Evolutionary conservation across 2,888 invertebrate genomes (phyloP), one percentile per base, ranked within the genome.

Genomic region (Rhaphigaster nebulosa): DNA sequence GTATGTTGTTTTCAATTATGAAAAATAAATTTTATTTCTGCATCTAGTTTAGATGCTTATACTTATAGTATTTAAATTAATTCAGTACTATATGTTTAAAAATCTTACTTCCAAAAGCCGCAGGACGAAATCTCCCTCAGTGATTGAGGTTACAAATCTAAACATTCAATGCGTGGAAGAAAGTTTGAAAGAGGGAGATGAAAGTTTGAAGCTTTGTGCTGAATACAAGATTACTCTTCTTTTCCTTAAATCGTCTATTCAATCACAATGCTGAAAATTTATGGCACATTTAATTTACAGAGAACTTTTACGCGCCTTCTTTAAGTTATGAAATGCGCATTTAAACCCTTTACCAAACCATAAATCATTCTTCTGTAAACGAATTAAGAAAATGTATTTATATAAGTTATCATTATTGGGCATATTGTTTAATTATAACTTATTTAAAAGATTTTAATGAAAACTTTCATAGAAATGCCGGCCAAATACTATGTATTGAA

Each of bases 151-250:
- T 65, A 65, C 65, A 65, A 65, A 65, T 65, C 65, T 65, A 65
- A 65, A 65, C 65, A 65, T 65, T 65, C 65, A 65, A 65, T 65
- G 65, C 65, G 29, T 29, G 29, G 29, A 29, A 29, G 29, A 65
- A 65, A 65, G 65, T 65, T 65, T 65, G 29, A 65, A 65, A 65
- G 56, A 56, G 56, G 65, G 65, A 29, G 65, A 29, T 65, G 29
- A 65, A 65, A 65, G 65, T 65, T 65, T 65, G 65, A 29, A 65
- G 29, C 65, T 65, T 65, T 65, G 65, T 65, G 29, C 65, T 29
- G 65, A 65, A 65, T 65, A 65, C 65, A 65, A 65, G 65, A 65
- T 65, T 65, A 65, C 65, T 18, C 65, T 65, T 65, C 65, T 65
- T 65, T 29, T 29, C 65, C 29, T 65, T 65, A 65, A 65, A 29